These are phyloP conservation scores for Synanthedon vespiformis DNA, from an alignment of 2,888 invertebrate genomes.

Conservation along the genomic window DNA sequence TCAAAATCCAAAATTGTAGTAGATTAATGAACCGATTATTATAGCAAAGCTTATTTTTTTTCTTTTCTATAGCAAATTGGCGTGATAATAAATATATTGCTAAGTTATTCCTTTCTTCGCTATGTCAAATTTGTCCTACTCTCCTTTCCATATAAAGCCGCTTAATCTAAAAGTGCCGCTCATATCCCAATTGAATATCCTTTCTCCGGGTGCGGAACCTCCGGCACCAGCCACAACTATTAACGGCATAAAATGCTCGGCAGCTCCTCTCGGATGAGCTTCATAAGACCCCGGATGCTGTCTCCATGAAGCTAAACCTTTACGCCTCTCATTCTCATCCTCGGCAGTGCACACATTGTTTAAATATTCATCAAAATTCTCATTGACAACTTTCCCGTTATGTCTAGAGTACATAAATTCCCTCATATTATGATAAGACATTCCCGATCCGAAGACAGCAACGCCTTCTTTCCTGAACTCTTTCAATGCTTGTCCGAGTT, in stretches of 20 bases:
- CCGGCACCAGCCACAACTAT: constrained; percentile 56
- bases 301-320: constrained; percentile 39
- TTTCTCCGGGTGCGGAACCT: constrained; percentile 34
- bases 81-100: too few relatives aligned
- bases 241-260: constrained; percentile 59
- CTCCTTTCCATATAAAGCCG: constrained; percentile 52
- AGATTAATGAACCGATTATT: too few relatives aligned
- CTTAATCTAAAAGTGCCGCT: constrained; percentile 45
- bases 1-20: too few relatives aligned
- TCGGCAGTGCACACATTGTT: constrained; percentile 41
- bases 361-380: constrained; percentile 52
- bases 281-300: constrained; percentile 42
- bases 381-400: constrained; percentile 33
- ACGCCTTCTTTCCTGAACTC: constrained; percentile 53
- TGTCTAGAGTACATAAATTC: constrained; percentile 33
- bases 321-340: constrained; percentile 27
- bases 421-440: constrained; percentile 63
- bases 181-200: constrained; percentile 60
- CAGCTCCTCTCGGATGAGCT: constrained; percentile 47
- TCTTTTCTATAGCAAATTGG: too few relatives aligned
- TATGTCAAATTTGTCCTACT: constrained; percentile 11
- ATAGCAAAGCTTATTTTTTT: too few relatives aligned
- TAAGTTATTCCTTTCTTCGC: too few relatives aligned
- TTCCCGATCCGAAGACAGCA: constrained; percentile 53
- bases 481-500: constrained; percentile 38